phyloP scores from a whole-genome alignment of 2,888 invertebrate species.

The Nasonovia ribisnigri region DNA sequence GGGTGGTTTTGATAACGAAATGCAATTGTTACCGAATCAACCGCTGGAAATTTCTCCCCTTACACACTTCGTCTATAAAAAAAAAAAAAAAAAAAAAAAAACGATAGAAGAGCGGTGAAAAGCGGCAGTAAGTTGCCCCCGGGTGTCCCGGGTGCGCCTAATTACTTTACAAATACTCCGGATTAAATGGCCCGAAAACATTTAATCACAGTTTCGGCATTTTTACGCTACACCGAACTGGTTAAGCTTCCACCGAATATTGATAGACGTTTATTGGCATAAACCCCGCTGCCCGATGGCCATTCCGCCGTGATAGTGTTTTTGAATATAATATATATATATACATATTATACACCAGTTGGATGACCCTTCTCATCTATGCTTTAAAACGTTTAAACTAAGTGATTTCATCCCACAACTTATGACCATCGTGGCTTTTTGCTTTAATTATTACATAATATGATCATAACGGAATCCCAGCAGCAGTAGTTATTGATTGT shows the following conservation, averaged over 20 bases:
- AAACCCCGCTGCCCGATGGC: neutral
- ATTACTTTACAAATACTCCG: constrained; percentile 64
- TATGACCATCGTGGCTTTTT: neutral
- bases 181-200: constrained; percentile 63
- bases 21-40: constrained; percentile 63
- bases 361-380: neutral
- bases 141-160: constrained; percentile 62
- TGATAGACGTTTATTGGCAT: constrained; percentile 61
- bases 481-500: neutral
- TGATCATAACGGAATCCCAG: neutral
- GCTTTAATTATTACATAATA: neutral
- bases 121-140: constrained; percentile 34
- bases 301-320: neutral
- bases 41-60: constrained; percentile 52
- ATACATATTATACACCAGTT: neutral
- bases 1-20: constrained; percentile 57
- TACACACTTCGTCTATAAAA: neutral
- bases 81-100: constrained; percentile 46
- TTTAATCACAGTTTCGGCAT: constrained; percentile 65
- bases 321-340: neutral
- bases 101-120: neutral
- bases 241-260: constrained; percentile 56
- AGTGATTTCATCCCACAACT: neutral
- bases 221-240: constrained; percentile 64
- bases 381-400: neutral